Conservation (phyloP, 2,113 vertebrate genomes). For the Electrona antarctica region DNA sequence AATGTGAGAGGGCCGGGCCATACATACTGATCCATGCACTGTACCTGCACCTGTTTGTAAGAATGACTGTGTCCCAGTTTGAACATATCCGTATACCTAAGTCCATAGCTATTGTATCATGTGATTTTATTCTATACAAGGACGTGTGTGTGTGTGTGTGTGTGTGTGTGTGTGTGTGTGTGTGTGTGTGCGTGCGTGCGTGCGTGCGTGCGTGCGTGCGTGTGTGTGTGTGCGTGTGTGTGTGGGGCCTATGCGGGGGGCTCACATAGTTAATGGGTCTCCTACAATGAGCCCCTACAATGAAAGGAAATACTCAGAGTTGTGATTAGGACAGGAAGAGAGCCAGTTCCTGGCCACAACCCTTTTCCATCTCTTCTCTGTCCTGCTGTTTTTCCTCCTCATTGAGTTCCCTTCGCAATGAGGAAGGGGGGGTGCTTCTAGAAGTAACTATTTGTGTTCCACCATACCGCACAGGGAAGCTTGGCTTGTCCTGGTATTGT, state of each 20-base stretch:
- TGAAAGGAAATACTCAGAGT: slow-evolving; percentile 80
- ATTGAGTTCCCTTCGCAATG: slow-evolving; percentile 56
- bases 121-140: slow-evolving; percentile 13
- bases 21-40: slow-evolving; percentile 48
- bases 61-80: too few relatives aligned
- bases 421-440: slow-evolving; percentile 54
- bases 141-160: slow-evolving; percentile 26
- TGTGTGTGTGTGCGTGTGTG: slow-evolving; percentile 15
- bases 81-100: too few relatives aligned
- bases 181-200: not conserved
- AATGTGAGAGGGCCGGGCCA: slow-evolving; percentile 51
- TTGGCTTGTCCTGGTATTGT: slow-evolving; percentile 73
- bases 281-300: slow-evolving; percentile 69
- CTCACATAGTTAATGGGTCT: slow-evolving; percentile 63
- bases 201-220: slow-evolving; percentile 22
- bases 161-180: not conserved
- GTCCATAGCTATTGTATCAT: not conserved
- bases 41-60: too few relatives aligned
- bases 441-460: slow-evolving; percentile 76
- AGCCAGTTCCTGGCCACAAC: slow-evolving; percentile 74
- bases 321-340: slow-evolving; percentile 83
- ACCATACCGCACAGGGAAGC: slow-evolving; percentile 57
- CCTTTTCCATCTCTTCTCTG: slow-evolving; percentile 81
- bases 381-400: slow-evolving; percentile 74
- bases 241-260: slow-evolving; percentile 18